Percentiles rank a stretch among this genome's conserved stretches.
Evolutionary conservation across 2,797 vertebrate genomes (phyloP).

Genomic region (Falco biarmicus): DNA sequence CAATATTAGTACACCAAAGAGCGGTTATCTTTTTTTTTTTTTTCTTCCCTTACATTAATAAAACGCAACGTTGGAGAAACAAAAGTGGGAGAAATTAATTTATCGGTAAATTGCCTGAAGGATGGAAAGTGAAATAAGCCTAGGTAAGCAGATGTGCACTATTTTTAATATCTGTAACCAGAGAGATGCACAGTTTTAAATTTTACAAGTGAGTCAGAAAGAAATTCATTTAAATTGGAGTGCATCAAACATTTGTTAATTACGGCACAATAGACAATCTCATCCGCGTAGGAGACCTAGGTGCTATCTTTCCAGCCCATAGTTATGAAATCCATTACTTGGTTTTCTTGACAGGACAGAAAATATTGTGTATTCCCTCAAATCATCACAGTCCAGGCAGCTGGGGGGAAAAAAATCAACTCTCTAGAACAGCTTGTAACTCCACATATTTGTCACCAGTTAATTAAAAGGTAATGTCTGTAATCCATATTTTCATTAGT

Average conservation of each 20-base stretch:
- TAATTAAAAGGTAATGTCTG: background rate
- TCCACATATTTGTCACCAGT: background rate
- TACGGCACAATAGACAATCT: background rate
- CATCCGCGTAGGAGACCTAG: background rate
- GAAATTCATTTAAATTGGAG: background rate
- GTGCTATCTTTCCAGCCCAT: background rate
- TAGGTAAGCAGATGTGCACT: background rate
- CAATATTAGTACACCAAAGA: constrained; percentile 43
- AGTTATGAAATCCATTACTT: background rate
- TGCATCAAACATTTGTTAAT: background rate
- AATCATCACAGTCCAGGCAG: background rate
- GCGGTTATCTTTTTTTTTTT: constrained; percentile 31
- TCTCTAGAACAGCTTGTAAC: background rate
- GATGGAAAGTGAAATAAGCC: background rate
- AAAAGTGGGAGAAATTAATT: constrained; percentile 12
- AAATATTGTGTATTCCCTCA: background rate
- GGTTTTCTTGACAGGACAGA: background rate
- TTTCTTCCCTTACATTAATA: background rate
- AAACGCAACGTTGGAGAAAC: constrained; percentile 47
- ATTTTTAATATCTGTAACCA: background rate
- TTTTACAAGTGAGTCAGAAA: background rate
- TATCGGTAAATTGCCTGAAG: background rate
- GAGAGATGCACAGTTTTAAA: background rate
- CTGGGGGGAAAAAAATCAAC: background rate
- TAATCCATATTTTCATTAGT: background rate